Evolutionary conservation across 2,888 invertebrate genomes (phyloP).

Genomic region (Eupithecia inturbata): DNA sequence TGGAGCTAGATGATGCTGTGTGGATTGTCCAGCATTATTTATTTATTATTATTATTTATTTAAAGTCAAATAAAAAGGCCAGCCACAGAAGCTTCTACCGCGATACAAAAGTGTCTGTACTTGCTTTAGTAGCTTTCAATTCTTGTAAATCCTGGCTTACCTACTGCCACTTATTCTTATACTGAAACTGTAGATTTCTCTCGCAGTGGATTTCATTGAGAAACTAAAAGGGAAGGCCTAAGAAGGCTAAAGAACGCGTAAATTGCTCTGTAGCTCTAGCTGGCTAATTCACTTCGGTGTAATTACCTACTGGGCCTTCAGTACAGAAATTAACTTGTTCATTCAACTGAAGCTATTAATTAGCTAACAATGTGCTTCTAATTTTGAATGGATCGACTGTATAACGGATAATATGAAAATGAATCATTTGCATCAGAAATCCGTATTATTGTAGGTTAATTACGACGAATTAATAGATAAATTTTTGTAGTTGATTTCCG

Average conservation of each 20-base stretch:
- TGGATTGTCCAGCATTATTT: too few relatives aligned
- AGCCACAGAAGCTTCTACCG: slow-evolving; percentile 21
- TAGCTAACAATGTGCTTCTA: neutral
- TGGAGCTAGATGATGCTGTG: too few relatives aligned
- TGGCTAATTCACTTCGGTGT: slow-evolving; percentile 8
- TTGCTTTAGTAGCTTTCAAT: slow-evolving; percentile 38
- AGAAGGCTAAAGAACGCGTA: neutral
- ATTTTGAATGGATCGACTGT: neutral
- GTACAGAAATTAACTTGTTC: slow-evolving; percentile 10
- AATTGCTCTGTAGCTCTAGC: slow-evolving; percentile 3
- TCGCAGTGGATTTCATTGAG: slow-evolving; percentile 5
- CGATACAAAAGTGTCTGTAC: slow-evolving; percentile 33
- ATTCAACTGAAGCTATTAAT: slow-evolving; percentile 9
- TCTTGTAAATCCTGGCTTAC: slow-evolving; percentile 31
- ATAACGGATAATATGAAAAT: neutral
- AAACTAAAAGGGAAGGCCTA: slow-evolving; percentile 6
- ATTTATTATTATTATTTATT: too few relatives aligned
- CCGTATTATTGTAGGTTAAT: neutral
- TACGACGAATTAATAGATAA: neutral
- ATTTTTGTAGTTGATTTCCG: neutral
- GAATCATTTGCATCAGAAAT: neutral
- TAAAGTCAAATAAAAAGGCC: slow-evolving; percentile 8
- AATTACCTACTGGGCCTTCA: slow-evolving; percentile 21
- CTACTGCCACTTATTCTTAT: slow-evolving; percentile 27
- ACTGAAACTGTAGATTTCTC: slow-evolving; percentile 7